phyloP scores from a whole-genome alignment of 2,113 vertebrate genomes.

The Gobiocypris rarus region DNA sequence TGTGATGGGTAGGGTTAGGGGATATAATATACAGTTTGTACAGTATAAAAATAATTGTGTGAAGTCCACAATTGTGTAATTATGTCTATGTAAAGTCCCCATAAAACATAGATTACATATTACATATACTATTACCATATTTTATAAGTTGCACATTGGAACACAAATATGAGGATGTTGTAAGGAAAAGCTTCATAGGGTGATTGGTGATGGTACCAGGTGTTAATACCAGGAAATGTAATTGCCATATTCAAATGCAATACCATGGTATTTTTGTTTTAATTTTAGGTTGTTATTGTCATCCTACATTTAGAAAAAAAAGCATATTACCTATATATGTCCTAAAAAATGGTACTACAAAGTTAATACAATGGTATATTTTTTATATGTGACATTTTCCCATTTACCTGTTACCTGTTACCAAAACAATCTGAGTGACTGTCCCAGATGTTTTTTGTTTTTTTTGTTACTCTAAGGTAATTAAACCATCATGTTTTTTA shows the following conservation, averaged over 20 bases:
- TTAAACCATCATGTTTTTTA: not conserved
- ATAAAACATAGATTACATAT: too few relatives aligned
- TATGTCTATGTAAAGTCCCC: too few relatives aligned
- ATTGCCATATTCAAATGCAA: not conserved
- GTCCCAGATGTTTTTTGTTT: not conserved
- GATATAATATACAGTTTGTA: too few relatives aligned
- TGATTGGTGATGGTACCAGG: not conserved
- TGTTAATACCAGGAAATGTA: not conserved
- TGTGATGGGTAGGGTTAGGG: too few relatives aligned
- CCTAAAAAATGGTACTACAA: not conserved
- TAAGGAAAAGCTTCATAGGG: not conserved
- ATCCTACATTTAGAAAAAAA: not conserved
- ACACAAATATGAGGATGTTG: not conserved
- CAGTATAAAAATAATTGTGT: too few relatives aligned
- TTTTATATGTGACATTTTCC: not conserved
- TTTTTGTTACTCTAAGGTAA: not conserved
- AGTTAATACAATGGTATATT: not conserved
- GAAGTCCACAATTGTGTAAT: too few relatives aligned
- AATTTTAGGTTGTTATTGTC: not conserved
- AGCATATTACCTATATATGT: not conserved
- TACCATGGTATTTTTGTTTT: not conserved
- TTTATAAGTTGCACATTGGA: not conserved
- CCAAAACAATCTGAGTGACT: not conserved
- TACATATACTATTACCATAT: not conserved
- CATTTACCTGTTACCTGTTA: too few relatives aligned